Evolutionary conservation across 2,113 vertebrate genomes (phyloP).

Genomic region (Pholis gunnellus): DNA sequence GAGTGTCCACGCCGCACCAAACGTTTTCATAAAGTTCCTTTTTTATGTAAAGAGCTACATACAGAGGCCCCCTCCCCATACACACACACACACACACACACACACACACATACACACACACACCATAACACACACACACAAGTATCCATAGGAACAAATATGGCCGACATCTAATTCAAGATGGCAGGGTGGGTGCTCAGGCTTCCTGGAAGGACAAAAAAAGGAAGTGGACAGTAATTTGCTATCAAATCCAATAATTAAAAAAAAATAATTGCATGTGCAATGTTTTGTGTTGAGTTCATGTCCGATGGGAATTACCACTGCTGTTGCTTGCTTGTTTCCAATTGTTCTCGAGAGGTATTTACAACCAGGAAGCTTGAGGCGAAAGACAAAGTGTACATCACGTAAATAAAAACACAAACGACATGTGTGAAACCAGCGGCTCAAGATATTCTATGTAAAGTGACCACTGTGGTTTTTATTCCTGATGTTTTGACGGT

Average conservation of each 20-base stretch:
- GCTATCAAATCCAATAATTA: slow-evolving; percentile 25
- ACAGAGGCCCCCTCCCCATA: slow-evolving; percentile 55
- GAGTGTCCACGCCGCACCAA: slow-evolving; percentile 38
- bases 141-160: slow-evolving; percentile 77
- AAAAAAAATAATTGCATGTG: not conserved
- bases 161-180: slow-evolving; percentile 76
- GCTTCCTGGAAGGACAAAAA: slow-evolving; percentile 57
- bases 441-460: slow-evolving; percentile 54
- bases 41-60: slow-evolving; percentile 78
- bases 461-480: slow-evolving; percentile 71
- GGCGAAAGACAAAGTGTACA: slow-evolving; percentile 50
- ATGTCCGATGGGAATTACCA: slow-evolving; percentile 15
- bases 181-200: slow-evolving; percentile 68
- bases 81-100: slow-evolving; percentile 3
- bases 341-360: slow-evolving; percentile 21
- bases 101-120: slow-evolving; percentile 13
- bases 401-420: slow-evolving; percentile 53
- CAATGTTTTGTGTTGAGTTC: slow-evolving; percentile 7
- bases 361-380: slow-evolving; percentile 70
- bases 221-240: slow-evolving; percentile 19
- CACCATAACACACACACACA: slow-evolving; percentile 45
- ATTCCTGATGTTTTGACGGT: slow-evolving; percentile 72
- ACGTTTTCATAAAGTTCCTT: slow-evolving; percentile 54
- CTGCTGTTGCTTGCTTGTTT: slow-evolving; percentile 23
- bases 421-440: slow-evolving; percentile 30